phyloP scores from a whole-genome alignment of 2,797 vertebrate genomes.

The Tragelaphus eurycerus region DNA sequence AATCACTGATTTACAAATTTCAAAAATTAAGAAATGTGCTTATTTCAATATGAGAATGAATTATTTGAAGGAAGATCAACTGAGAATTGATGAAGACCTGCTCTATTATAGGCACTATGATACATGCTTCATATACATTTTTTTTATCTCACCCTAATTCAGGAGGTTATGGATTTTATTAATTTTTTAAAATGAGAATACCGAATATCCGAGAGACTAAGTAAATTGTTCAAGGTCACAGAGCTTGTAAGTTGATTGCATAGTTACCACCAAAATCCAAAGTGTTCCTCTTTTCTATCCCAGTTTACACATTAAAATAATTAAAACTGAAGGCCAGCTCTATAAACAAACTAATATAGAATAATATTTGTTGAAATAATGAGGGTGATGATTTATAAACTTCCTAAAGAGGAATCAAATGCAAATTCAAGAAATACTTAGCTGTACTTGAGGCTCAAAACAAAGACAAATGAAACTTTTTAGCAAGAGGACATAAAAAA shows the following conservation, averaged over 20 bases:
- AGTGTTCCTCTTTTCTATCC: not conserved
- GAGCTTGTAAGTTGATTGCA: not conserved
- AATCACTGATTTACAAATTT: not conserved
- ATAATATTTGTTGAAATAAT: not conserved
- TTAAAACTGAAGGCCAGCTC: not conserved
- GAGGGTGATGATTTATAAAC: not conserved
- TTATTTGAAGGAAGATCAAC: not conserved
- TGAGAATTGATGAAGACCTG: not conserved
- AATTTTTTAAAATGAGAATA: not conserved
- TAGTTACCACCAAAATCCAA: not conserved
- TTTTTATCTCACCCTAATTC: not conserved
- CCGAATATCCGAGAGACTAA: not conserved
- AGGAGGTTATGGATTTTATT: not conserved
- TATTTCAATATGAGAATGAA: not conserved
- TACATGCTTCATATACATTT: not conserved
- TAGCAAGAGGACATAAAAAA: not conserved
- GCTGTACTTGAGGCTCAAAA: not conserved
- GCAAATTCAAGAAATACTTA: not conserved
- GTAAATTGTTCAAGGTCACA: not conserved
- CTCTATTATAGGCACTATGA: not conserved
- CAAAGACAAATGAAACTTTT: not conserved
- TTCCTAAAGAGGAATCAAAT: not conserved
- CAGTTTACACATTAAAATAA: not conserved
- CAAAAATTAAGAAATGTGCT: not conserved
- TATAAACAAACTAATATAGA: not conserved